Base-by-base conservation (phyloP, 2,888 invertebrate species). In the Eupithecia dodoneata region DNA sequence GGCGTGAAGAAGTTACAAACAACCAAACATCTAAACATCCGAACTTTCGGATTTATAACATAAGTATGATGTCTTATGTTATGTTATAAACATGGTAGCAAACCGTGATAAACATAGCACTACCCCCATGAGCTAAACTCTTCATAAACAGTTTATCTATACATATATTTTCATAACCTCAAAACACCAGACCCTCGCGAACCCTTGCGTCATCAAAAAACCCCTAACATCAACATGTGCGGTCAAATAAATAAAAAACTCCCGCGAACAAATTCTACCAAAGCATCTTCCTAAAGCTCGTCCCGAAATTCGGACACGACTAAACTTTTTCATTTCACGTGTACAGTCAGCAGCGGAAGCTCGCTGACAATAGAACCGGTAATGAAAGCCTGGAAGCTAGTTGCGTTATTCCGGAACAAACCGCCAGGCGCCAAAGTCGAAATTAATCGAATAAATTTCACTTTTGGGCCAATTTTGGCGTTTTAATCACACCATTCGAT, bases 361-460 rank as follows among this genome's bases (percentile, higher is more conserved):
- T 12, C n/a, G 42, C 3, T 30, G 42, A 76, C 76, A 76, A 76
- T 72, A 69, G 75, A 6, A 72, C 73, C 55, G 55, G n/a, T 55
- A 55, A n/a, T 55, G n/a, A 55, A 55, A 59, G 18, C 52, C 52
- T 52, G 52, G 2, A n/a, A 52, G 52, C 52, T 52, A 49, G 52
- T n/a, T 52, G 15, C 1, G n/a, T 52, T 52, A 52, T n/a, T 52
- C 7, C n/a, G n/a, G 55, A 7, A 30, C 30, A 30, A 30, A 30
- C 30, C 30, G 30, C 2, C 47, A 10, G 6, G 10, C 47, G 10
- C 47, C 10, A 47, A 52, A 52, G 10, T 52, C 52, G 1, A 52
- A 52, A 52, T 49, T 15, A 12, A 12, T 47, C 47, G 47, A 47
- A 55, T 55, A 55, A 0, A 1, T 18, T 59, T 18, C 18, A 9